Percentiles rank a stretch among this genome's conserved stretches.
Evolutionary conservation across 2,888 invertebrate genomes (phyloP).

Genomic region (Monopis laevigella): DNA sequence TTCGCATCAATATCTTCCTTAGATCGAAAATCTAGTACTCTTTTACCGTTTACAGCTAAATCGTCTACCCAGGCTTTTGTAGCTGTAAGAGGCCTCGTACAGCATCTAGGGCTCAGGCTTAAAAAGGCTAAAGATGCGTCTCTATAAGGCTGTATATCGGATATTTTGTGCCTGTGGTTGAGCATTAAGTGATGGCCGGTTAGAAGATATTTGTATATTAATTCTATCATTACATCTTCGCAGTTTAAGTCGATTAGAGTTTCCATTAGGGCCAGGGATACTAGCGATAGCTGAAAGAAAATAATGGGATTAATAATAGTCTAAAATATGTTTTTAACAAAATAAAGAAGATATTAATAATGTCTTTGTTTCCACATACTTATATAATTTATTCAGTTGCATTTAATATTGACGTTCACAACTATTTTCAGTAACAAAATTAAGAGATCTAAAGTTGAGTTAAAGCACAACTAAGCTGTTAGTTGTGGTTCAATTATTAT

Average conservation of each 20-base stretch:
- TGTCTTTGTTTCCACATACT: no score
- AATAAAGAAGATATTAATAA: no score
- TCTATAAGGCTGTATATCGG: slow-evolving; percentile 44
- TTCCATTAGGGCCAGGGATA: slow-evolving; percentile 90
- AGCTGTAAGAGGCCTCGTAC: slow-evolving; percentile 42
- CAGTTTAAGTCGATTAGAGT: slow-evolving; percentile 91
- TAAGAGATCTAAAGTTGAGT: no score
- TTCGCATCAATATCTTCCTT: slow-evolving; percentile 30
- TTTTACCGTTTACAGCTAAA: slow-evolving; percentile 37
- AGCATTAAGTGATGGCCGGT: slow-evolving; percentile 45
- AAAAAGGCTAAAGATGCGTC: slow-evolving; percentile 49
- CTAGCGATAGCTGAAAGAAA: slow-evolving; percentile 81
- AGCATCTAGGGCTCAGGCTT: slow-evolving; percentile 70
- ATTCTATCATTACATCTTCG: slow-evolving; percentile 95
- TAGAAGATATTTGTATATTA: slow-evolving; percentile 83
- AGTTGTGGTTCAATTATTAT: no score
- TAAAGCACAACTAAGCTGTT: no score
- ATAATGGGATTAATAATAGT: no score
- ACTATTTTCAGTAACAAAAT: no score
- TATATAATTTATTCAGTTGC: no score
- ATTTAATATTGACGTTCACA: no score
- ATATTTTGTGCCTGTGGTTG: slow-evolving; percentile 35
- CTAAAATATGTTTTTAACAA: no score
- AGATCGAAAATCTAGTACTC: slow-evolving; percentile 37
- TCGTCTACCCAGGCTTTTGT: slow-evolving; percentile 52